A percentile compares a stretch with the other conserved stretches of the same genome.
These are phyloP conservation scores for Scaptodrosophila latifasciaeformis DNA, from an alignment of 2,888 invertebrate species.

Conservation along the genomic window DNA sequence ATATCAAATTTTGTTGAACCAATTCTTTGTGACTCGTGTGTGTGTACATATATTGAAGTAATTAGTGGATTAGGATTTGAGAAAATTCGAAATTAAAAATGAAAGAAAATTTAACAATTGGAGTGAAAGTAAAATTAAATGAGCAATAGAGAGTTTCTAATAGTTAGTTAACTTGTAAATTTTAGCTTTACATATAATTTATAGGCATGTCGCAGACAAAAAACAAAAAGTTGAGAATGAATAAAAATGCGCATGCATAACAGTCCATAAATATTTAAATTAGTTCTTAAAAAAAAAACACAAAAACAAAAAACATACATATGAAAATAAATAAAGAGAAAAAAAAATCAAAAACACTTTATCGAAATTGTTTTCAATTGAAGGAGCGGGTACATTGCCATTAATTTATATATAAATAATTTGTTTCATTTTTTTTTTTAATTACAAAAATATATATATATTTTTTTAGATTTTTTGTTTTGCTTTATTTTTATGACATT, in stretches of 20 bases:
- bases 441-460: slow-evolving; percentile 45
- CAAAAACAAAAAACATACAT: slow-evolving; percentile 33
- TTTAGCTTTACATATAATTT: slow-evolving; percentile 67
- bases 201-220: slow-evolving; percentile 13
- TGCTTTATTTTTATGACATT: slow-evolving; percentile 42
- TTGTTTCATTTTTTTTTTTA: slow-evolving; percentile 15
- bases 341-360: slow-evolving; percentile 26
- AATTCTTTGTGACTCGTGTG: slow-evolving; percentile 40
- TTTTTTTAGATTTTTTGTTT: slow-evolving; percentile 24
- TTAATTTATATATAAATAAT: not conserved
- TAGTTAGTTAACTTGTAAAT: slow-evolving; percentile 68
- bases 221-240: too few species aligned
- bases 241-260: slow-evolving; percentile 11
- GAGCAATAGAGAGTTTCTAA: slow-evolving; percentile 15
- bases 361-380: not conserved
- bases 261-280: slow-evolving; percentile 63
- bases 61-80: too few species aligned
- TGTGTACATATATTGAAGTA: slow-evolving; percentile 40
- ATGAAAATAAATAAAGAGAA: slow-evolving; percentile 43
- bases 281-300: slow-evolving; percentile 55
- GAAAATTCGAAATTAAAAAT: too few species aligned
- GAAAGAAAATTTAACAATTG: not conserved
- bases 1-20: slow-evolving; percentile 45
- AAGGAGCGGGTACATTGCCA: not conserved
- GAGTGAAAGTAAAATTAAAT: slow-evolving; percentile 8